Evolutionary conservation across 2,797 vertebrate species (phyloP), one percentile per base, ranked within the genome.

Genomic region (Diplodus sargus): DNA sequence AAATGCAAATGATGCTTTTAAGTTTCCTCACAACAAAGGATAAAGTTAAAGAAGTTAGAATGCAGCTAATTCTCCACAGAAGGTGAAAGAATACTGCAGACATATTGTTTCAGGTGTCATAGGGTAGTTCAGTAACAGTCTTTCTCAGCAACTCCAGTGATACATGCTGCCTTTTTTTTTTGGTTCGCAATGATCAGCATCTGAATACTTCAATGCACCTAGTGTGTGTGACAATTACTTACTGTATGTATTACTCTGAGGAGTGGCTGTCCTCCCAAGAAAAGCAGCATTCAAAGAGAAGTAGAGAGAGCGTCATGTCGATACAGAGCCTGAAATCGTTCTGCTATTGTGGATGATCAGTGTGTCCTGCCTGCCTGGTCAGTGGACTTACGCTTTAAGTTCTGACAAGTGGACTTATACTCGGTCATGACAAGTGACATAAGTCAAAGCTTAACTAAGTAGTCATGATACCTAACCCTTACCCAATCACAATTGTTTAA

Each of bases 11-110:
- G 20, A 42, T 60, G 58, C 23, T 63, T 69, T 61, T 60, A 48
- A 59, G 17, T 54, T 77, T 45, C 28, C 57, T 39, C 22, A 23
- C 22, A 73, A 51, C 22, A 63, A 60, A 70, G 42, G 54, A 20
- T 8, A 4, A 34, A 16, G 13, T 77, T 20, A 62, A 23, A 67
- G 8, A 47, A 73, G 59, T 60, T 59, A 52, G 49, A 54, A 74
- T 12, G 12, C 2, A 77, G 47, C 7, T 23, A 0, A 56, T 39
- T 53, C 39, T 34, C 13, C 2, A 3, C 15, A 13, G 17, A 63
- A 39, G 30, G 9, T 67, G 18, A 57, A 57, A 57, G 14, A 39
- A 43, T 1, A 65, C 5, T n/a, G n/a, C 18, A 22, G 22, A 60
- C 12, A 34, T 22, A 61, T 39, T 39, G 6, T 39, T 57, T 30